Percentiles rank a stretch among this genome's conserved stretches.
These are phyloP conservation scores for Euproctis similis DNA, from an alignment of 2,888 invertebrate species.

Conservation along the genomic window DNA sequence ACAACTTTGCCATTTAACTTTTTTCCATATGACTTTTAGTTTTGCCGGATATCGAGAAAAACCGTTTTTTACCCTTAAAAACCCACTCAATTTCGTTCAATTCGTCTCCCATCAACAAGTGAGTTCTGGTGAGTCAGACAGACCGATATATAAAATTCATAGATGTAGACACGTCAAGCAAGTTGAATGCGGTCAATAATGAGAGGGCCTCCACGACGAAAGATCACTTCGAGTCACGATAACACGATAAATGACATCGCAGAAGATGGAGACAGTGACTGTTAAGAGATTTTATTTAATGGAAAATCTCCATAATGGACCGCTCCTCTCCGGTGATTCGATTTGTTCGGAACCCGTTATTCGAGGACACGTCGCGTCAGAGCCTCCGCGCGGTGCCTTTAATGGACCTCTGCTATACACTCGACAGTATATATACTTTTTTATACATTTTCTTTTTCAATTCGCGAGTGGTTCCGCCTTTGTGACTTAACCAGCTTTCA, in stretches of 20 bases:
- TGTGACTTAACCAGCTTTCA: constrained; percentile 43
- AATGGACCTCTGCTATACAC: constrained; percentile 57
- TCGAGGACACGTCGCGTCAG: constrained; percentile 31
- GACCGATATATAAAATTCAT: too few species aligned
- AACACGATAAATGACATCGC: constrained; percentile 20
- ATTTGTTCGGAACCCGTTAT: constrained; percentile 56
- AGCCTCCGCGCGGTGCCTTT: constrained; percentile 32
- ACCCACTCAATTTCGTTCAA: too few species aligned
- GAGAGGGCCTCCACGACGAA: background rate
- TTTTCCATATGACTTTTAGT: too few species aligned
- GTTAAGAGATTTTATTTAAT: constrained; percentile 57
- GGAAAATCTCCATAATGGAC: constrained; percentile 70
- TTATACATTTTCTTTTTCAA: constrained; percentile 39
- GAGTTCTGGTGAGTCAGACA: too few species aligned
- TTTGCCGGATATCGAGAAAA: too few species aligned
- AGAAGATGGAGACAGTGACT: constrained; percentile 16
- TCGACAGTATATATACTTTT: constrained; percentile 47
- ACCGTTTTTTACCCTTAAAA: too few species aligned
- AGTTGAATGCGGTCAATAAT: background rate
- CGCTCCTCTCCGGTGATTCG: constrained; percentile 54
- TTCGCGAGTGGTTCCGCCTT: too few species aligned
- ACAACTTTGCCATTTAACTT: too few species aligned
- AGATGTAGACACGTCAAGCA: too few species aligned
- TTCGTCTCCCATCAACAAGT: too few species aligned
- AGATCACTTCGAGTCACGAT: constrained; percentile 10